A percentile compares a stretch with the other conserved stretches of the same genome.
Conservation (phyloP, 2,797 vertebrate genomes). For the Nannoperca obscura region DNA sequence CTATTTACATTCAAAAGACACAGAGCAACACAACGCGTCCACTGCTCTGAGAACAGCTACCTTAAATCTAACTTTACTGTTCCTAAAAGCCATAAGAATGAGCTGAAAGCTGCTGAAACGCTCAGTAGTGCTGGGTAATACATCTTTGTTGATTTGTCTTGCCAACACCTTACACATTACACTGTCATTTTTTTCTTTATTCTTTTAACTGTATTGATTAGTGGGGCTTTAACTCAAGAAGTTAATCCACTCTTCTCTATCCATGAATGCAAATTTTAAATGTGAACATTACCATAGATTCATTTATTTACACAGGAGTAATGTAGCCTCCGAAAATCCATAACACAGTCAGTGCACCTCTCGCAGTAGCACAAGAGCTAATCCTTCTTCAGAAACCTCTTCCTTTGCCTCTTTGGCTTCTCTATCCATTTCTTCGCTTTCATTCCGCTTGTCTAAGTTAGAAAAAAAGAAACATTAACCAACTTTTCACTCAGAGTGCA, state of each 20-base stretch:
- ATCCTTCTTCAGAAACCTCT: neutral
- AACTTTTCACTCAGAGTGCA: slow-evolving; percentile 6
- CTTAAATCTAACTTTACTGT: neutral
- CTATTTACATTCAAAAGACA: too few species aligned
- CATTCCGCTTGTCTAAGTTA: neutral
- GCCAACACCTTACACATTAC: neutral
- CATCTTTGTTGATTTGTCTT: neutral
- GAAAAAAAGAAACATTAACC: neutral
- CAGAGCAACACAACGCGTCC: neutral
- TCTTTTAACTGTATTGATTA: neutral
- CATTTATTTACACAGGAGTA: neutral
- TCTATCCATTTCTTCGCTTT: neutral
- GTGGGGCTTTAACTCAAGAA: neutral
- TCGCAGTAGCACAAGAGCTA: neutral
- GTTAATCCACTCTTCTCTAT: neutral
- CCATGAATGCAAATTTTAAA: neutral
- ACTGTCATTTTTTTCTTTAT: neutral
- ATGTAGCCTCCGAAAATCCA: neutral
- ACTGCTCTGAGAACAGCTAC: neutral
- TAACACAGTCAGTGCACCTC: neutral
- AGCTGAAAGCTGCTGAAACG: neutral
- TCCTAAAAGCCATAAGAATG: neutral
- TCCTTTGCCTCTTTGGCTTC: neutral
- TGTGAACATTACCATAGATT: neutral
- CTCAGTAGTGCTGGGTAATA: neutral